These are phyloP conservation scores for Pogoniulus pusillus DNA, from an alignment of 2,797 vertebrate species.

Conservation along the genomic window DNA sequence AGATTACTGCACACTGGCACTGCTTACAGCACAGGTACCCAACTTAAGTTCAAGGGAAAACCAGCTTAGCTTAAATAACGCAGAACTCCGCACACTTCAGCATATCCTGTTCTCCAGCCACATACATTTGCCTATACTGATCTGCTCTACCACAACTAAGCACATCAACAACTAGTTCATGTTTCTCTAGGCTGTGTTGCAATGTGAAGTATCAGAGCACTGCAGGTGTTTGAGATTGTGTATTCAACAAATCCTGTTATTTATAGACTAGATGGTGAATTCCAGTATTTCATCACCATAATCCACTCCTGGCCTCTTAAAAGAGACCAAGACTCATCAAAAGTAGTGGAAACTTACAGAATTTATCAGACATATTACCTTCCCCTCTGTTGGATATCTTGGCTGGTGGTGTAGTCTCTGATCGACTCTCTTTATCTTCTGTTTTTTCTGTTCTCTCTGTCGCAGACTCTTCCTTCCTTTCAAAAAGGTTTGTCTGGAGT, in stretches of 20 bases:
- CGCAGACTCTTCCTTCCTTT: constrained; percentile 74
- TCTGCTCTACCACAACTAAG: background rate
- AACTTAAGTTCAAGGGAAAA: background rate
- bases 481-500: constrained; percentile 53
- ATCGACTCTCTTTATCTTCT: constrained; percentile 72
- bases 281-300: background rate
- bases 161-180: background rate
- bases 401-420: constrained; percentile 51
- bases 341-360: background rate
- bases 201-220: background rate
- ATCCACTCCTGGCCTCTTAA: background rate
- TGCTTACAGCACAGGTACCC: background rate
- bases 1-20: background rate
- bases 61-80: background rate
- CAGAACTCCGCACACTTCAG: background rate
- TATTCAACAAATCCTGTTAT: background rate
- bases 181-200: background rate
- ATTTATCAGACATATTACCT: constrained; percentile 59
- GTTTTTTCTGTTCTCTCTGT: constrained; percentile 72
- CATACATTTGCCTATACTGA: background rate
- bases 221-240: background rate
- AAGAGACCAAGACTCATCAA: background rate
- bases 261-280: background rate
- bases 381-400: constrained; percentile 73
- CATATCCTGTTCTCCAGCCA: background rate